phyloP scores from a whole-genome alignment of 1,140 invertebrate species.

The Thaumatotibia leucotreta region DNA sequence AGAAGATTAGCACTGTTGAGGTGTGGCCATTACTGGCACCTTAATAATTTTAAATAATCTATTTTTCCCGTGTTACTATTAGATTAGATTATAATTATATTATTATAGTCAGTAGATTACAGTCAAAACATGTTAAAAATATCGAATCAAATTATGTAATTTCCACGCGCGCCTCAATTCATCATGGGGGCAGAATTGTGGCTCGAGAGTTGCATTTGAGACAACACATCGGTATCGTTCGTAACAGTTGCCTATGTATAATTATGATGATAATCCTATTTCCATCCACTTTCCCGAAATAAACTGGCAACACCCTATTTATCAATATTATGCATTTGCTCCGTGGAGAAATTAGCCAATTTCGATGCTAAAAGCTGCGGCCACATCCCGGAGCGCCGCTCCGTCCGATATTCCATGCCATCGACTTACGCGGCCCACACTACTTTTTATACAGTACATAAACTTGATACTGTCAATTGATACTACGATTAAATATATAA shows the following conservation, averaged over 20 bases:
- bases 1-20: too few species aligned
- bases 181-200: too few species aligned
- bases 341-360: neutral
- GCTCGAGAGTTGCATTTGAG: too few species aligned
- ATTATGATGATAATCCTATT: neutral
- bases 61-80: too few species aligned
- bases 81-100: too few species aligned
- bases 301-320: slow-evolving; percentile 5
- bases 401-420: slow-evolving; percentile 47
- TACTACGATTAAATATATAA: neutral
- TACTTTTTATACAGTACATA: neutral
- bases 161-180: too few species aligned
- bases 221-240: too few species aligned
- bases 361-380: slow-evolving; percentile 1
- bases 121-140: too few species aligned
- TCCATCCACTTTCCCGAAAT: neutral
- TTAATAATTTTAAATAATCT: too few species aligned
- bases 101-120: too few species aligned
- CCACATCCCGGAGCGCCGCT: slow-evolving; percentile 17
- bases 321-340: neutral
- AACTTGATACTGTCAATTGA: neutral
- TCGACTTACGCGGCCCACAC: slow-evolving; percentile 23
- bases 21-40: too few species aligned
- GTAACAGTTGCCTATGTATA: neutral
- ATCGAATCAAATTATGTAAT: too few species aligned